Conservation (phyloP, 1,140 invertebrate genomes). For the Semibalanus balanoides region DNA sequence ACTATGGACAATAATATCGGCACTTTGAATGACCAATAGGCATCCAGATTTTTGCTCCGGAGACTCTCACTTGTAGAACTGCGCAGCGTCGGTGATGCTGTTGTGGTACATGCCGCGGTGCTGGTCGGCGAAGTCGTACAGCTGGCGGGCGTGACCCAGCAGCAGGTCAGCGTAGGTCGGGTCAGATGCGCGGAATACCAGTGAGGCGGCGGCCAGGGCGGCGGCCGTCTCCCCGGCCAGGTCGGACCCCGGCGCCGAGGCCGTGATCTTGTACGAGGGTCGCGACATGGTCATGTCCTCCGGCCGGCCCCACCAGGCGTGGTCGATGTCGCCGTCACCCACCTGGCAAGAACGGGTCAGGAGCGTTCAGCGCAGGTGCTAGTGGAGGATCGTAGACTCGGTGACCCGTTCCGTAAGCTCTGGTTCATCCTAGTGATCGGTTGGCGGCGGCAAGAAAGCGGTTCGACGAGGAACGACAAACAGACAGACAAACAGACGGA, state of each 20-base stretch:
- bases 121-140: constrained; percentile 43
- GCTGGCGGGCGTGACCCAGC: constrained; percentile 37
- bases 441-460: no score
- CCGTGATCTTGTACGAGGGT: constrained; percentile 43
- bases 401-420: no score
- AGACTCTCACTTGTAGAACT: constrained; percentile 24
- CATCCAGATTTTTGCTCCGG: no score
- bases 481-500: no score
- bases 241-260: constrained; percentile 40
- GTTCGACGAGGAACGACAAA: not conserved
- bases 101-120: constrained; percentile 42
- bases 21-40: no score
- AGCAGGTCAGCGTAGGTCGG: constrained; percentile 34
- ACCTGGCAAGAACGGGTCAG: not conserved
- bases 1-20: no score
- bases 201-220: constrained; percentile 39
- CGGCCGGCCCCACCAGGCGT: constrained; percentile 40
- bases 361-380: no score
- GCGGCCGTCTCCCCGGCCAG: constrained; percentile 46
- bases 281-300: constrained; percentile 44
- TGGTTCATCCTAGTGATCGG: no score
- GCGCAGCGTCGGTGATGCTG: constrained; percentile 33
- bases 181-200: constrained; percentile 32
- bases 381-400: no score
- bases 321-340: constrained; percentile 14